phyloP scores from a whole-genome alignment of 1,140 invertebrate species.

The Drosophila lacertosa region DNA sequence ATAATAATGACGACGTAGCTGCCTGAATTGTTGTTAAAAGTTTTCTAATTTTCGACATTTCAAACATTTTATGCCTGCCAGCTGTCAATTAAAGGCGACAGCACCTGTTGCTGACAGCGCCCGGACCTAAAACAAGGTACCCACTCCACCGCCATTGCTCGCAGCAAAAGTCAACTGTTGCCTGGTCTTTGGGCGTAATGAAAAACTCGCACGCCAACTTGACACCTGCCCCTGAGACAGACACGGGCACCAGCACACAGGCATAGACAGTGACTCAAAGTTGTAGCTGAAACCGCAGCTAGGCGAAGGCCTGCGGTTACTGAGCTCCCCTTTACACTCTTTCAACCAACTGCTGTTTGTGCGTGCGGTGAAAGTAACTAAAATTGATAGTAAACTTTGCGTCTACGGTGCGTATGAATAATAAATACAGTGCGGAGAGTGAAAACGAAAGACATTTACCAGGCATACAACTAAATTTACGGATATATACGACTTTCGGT shows the following conservation, averaged over 20 bases:
- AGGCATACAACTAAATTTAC: constrained; percentile 25
- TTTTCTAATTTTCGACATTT: constrained; percentile 83
- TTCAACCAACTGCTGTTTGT: not conserved
- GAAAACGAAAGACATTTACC: constrained; percentile 15
- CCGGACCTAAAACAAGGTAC: constrained; percentile 14
- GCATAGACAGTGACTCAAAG: constrained; percentile 24
- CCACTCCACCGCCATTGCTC: not conserved
- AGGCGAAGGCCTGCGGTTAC: constrained; percentile 33
- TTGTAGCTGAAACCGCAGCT: constrained; percentile 40
- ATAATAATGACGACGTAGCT: constrained; percentile 65
- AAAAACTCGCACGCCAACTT: constrained; percentile 68
- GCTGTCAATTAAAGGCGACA: constrained; percentile 79
- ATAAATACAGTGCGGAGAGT: constrained; percentile 47
- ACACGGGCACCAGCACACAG: not conserved
- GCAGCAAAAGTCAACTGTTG: constrained; percentile 44
- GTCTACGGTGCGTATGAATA: constrained; percentile 70
- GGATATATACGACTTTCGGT: not conserved
- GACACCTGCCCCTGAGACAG: constrained; percentile 57
- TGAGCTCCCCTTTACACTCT: not conserved
- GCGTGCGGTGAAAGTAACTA: constrained; percentile 50
- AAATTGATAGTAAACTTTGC: constrained; percentile 60
- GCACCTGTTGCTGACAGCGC: constrained; percentile 76
- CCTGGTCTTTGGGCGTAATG: constrained; percentile 30
- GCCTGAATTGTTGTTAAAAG: constrained; percentile 74
- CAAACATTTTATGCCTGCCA: constrained; percentile 77